These are phyloP conservation scores for Grammomys dolichurus DNA, from an alignment of 2,113 vertebrate genomes.

Conservation along the genomic window DNA sequence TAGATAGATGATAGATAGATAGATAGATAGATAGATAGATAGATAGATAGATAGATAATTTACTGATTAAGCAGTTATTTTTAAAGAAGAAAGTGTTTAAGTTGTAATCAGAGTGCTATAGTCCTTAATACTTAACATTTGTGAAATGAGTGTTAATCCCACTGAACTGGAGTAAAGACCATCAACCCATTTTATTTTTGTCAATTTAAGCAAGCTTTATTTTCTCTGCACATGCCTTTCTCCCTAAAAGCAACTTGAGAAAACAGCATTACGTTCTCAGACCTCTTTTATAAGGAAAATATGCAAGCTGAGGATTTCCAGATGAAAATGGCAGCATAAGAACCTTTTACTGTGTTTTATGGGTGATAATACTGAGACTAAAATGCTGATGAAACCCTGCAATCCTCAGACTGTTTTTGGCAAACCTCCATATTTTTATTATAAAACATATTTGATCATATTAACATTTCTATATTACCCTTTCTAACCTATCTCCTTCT, in stretches of 20 bases:
- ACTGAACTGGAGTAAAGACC: neutral
- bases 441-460: neutral
- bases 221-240: neutral
- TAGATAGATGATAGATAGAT: too few species aligned
- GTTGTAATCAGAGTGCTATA: neutral
- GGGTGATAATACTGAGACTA: neutral
- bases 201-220: neutral
- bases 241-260: neutral
- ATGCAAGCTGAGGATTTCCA: neutral
- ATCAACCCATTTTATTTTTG: neutral
- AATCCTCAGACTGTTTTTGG: neutral
- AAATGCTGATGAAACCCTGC: neutral
- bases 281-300: neutral
- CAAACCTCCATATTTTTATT: neutral
- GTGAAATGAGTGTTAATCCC: neutral
- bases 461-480: neutral
- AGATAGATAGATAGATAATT: neutral
- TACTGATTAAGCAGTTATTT: neutral
- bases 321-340: neutral
- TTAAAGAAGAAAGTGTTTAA: neutral
- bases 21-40: too few species aligned
- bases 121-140: neutral
- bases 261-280: neutral
- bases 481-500: too few species aligned
- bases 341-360: neutral